Evolutionary conservation across 2,888 invertebrate species (phyloP).

Genomic region (Agriopis aurantiaria): DNA sequence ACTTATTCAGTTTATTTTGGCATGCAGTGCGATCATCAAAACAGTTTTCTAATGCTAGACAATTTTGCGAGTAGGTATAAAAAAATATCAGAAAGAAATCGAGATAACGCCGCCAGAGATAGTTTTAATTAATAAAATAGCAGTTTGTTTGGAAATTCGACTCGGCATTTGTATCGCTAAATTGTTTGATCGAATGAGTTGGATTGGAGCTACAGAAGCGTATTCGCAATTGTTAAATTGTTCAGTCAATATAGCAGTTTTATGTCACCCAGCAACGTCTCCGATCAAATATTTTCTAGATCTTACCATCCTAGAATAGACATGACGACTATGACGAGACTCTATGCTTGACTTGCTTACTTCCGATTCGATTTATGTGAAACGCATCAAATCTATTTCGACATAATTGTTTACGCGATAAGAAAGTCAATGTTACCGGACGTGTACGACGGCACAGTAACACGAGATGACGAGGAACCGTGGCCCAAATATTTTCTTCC

Average conservation of each 20-base stretch:
- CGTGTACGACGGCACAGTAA: conserved; percentile 70
- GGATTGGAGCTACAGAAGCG: conserved; percentile 13
- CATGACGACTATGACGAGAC: conserved; percentile 32
- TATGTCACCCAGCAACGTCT: conserved; percentile 15
- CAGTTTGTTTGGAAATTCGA: conserved; percentile 23
- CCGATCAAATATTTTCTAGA: conserved; percentile 29
- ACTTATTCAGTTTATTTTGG: conserved; percentile 7
- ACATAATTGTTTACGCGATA: conserved; percentile 74
- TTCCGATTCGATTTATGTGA: conserved; percentile 47
- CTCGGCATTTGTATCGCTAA: conserved; percentile 21
- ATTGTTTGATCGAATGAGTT: conserved; percentile 31
- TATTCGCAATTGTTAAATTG: conserved; percentile 31
- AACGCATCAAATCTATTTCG: conserved; percentile 69
- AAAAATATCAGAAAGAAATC: conserved; percentile 45
- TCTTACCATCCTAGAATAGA: conserved; percentile 26
- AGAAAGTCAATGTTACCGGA: conserved; percentile 85
- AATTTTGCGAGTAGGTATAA: conserved; percentile 35
- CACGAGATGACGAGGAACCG: conserved; percentile 72
- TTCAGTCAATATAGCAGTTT: conserved; percentile 18
- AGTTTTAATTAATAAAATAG: conserved; percentile 43
- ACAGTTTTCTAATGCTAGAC: conserved; percentile 38
- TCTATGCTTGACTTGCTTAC: conserved; percentile 19
- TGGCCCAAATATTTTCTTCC: conserved; percentile 80
- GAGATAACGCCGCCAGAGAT: conserved; percentile 39
- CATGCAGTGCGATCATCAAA: conserved; percentile 5